Evolutionary conservation across 2,888 invertebrate species (phyloP).

Genomic region (Galeruca laticollis): DNA sequence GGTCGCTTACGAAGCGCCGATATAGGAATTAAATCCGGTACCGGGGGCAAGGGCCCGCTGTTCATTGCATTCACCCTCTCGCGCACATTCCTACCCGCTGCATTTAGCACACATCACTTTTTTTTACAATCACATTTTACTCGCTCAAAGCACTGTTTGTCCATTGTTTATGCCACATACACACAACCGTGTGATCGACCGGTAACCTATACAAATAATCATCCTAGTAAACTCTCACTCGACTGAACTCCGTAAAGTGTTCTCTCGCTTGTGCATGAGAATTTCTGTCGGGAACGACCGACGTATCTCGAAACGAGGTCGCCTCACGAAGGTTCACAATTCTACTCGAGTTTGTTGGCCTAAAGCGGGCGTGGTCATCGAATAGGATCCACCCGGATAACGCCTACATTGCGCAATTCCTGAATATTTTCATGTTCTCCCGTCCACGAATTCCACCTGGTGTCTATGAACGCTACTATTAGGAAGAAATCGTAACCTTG

Average conservation of each 20-base stretch:
- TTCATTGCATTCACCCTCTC: constrained; percentile 60
- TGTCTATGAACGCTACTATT: constrained; percentile 58
- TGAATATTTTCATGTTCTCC: constrained; percentile 47
- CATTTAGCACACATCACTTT: constrained; percentile 34
- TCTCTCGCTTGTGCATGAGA: constrained; percentile 61
- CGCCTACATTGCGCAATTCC: constrained; percentile 54
- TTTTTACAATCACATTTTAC: constrained; percentile 26
- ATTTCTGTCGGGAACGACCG: constrained; percentile 57
- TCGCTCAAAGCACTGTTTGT: constrained; percentile 1
- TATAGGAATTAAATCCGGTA: constrained; percentile 66
- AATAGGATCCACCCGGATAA: constrained; percentile 52
- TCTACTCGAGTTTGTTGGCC: constrained; percentile 61
- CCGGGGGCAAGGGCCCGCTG: constrained; percentile 65
- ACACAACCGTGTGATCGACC: constrained; percentile 31
- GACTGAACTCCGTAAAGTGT: constrained; percentile 59
- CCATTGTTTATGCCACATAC: constrained; percentile 36
- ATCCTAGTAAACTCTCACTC: constrained; percentile 56
- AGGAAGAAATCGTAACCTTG: constrained; percentile 61
- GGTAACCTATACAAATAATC: constrained; percentile 45
- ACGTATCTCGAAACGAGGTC: constrained; percentile 53
- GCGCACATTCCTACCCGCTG: constrained; percentile 47
- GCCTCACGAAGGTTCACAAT: constrained; percentile 55
- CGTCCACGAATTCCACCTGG: constrained; percentile 59
- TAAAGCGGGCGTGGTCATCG: constrained; percentile 54
- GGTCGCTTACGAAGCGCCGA: constrained; percentile 62